Evolutionary conservation across 2,888 invertebrate genomes (phyloP), one percentile per base, ranked within the genome.

Genomic region (Andrena trimmerana): DNA sequence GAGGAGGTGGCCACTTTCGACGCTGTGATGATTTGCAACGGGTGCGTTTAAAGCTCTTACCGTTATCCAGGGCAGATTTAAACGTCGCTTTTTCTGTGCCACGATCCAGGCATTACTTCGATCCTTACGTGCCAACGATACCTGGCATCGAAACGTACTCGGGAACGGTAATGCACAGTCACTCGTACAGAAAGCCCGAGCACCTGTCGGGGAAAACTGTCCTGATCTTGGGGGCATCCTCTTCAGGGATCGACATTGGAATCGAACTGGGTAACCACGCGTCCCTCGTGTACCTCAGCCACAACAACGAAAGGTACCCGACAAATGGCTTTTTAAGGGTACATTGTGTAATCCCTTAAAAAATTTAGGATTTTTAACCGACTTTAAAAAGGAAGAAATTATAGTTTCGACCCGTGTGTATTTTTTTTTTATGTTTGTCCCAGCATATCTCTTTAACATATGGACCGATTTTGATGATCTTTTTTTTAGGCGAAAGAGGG

Each of bases 241-340:
- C 97, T 10, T 97, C 97, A 0, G 97, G 97, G 0, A 93, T 96
- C 48, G 98, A 98, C 90, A 95, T 98, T 50, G 95, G 96, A 1
- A 94, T 96, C 0, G 97, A 97, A 84, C 91, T 97, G n/a, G 93
- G 95, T 13, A 93, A 94, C 59, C 89, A 94, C 13, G 95, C 95
- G 0, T 88, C 93, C 24, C 94, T 94, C 78, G 94, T 96, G 59
- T 94, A 95, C 33, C 94, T 96, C 77, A 95, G 96, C 77, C 96
- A 96, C 83, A 95, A 96, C 83, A 90, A 94, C 2, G 91, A 89
- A 0, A 95, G 94, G 94, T 92, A 86, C 80, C 33, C 0, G 16
- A 24, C 24, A 67, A 29, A 1, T 54, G 3, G 24, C 20, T 13
- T 42, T 16, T 42, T 16, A 16, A 42, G 42, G 42, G 13, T 4